Evolutionary conservation across 2,888 invertebrate species (phyloP).

Genomic region (Aricia artaxerxes): DNA sequence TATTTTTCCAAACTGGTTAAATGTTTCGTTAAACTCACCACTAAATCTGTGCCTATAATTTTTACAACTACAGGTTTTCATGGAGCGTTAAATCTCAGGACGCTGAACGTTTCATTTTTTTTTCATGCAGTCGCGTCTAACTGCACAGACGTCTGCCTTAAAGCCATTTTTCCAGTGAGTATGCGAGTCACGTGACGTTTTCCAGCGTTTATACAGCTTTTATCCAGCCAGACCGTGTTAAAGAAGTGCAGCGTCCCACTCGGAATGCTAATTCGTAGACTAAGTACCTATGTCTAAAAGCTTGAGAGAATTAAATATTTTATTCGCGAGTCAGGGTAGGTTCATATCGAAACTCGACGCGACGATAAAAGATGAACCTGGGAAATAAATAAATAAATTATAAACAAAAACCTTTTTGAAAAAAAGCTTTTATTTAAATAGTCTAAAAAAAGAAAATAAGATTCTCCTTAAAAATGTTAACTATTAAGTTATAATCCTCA

Average conservation of each 20-base stretch:
- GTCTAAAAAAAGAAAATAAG: too few relatives aligned
- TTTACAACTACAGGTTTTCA: not conserved
- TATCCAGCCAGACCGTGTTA: slow-evolving; percentile 44
- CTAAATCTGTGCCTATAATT: not conserved
- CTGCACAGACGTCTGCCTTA: slow-evolving; percentile 39
- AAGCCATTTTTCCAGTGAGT: slow-evolving; percentile 37
- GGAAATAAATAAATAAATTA: too few relatives aligned
- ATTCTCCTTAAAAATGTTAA: too few relatives aligned
- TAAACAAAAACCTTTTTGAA: too few relatives aligned
- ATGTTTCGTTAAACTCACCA: not conserved
- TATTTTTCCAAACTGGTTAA: not conserved
- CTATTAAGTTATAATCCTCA: too few relatives aligned
- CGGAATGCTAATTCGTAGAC: slow-evolving; percentile 48
- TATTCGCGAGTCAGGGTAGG: not conserved
- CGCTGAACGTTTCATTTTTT: slow-evolving; percentile 24
- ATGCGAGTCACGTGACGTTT: slow-evolving; percentile 45
- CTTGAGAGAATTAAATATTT: slow-evolving; percentile 22
- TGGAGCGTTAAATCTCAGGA: slow-evolving; percentile 9
- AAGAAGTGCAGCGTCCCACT: slow-evolving; percentile 50
- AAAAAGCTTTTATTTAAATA: too few relatives aligned
- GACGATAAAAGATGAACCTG: not conserved
- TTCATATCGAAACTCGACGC: not conserved
- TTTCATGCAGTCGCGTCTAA: slow-evolving; percentile 36
- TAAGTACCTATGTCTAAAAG: slow-evolving; percentile 27
- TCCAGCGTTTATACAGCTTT: slow-evolving; percentile 46